Evolutionary conservation across 2,797 vertebrate genomes (phyloP).

Genomic region (Gymnoscopelus microlampas): DNA sequence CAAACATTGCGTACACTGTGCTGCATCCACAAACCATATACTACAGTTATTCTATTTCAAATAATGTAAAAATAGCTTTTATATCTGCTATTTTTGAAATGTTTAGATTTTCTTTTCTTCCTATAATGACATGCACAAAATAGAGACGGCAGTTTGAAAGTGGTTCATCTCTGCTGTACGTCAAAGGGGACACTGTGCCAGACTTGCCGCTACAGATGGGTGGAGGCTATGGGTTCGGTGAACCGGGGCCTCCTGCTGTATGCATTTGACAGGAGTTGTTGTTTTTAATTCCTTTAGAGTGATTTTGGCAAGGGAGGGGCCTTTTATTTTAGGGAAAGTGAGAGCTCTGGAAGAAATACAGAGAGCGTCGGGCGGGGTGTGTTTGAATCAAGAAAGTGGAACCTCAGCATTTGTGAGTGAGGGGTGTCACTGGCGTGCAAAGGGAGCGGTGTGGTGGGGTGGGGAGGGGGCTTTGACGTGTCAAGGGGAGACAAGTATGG

Average conservation of each 20-base stretch:
- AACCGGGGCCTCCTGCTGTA: slow-evolving; percentile 6
- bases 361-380: background rate
- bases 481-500: slow-evolving; percentile 23
- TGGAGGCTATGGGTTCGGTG: background rate
- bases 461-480: too few species aligned
- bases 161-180: background rate
- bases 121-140: too few species aligned
- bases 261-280: slow-evolving; percentile 6
- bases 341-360: slow-evolving; percentile 8
- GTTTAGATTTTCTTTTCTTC: too few species aligned
- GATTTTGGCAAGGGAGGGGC: slow-evolving; percentile 5
- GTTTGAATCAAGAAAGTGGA: slow-evolving; percentile 15
- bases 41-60: too few species aligned
- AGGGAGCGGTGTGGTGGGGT: slow-evolving; percentile 21
- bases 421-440: slow-evolving; percentile 24
- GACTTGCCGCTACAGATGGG: background rate
- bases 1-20: too few species aligned
- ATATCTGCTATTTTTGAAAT: too few species aligned
- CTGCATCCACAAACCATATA: too few species aligned
- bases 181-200: background rate
- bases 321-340: slow-evolving; percentile 39
- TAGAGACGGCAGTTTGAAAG: too few species aligned
- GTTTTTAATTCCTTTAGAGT: slow-evolving; percentile 26
- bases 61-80: too few species aligned
- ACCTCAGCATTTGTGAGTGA: slow-evolving; percentile 19